Conservation (phyloP, 2,888 invertebrate species). For the Cephus runcator region DNA sequence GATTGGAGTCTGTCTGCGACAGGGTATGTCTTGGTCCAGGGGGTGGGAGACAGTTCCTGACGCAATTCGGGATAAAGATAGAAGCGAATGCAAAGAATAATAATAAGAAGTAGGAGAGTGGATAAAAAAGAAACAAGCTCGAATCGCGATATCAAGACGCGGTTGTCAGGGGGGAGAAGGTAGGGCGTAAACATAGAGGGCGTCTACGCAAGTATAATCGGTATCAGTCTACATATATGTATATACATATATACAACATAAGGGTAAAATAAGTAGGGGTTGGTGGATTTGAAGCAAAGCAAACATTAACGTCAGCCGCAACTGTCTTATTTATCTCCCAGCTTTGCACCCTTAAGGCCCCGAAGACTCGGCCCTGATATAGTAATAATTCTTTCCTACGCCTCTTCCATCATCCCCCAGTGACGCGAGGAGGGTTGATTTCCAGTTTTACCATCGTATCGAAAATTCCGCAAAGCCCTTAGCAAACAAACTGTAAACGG, state of each 20-base stretch:
- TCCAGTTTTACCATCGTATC: not conserved
- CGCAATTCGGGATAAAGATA: not conserved
- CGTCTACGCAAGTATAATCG: not conserved
- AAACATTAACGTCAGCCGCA: not conserved
- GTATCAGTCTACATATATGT: not conserved
- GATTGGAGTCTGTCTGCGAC: not conserved
- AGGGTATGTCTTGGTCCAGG: not conserved
- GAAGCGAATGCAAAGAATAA: not conserved
- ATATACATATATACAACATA: not conserved
- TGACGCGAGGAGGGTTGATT: not conserved
- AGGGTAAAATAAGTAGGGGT: not conserved
- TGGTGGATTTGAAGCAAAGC: not conserved
- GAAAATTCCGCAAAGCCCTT: not conserved
- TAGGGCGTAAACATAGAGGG: not conserved
- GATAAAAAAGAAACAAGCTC: not conserved
- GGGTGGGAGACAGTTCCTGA: not conserved
- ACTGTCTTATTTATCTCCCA: slow-evolving; percentile 1
- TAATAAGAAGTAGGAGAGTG: not conserved
- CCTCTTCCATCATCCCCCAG: not conserved
- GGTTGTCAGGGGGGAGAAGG: not conserved
- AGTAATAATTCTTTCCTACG: not conserved
- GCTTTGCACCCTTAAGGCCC: not conserved
- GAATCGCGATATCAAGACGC: not conserved
- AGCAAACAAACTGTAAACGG: not conserved
- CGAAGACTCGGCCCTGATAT: not conserved